phyloP scores from a whole-genome alignment of 2,113 vertebrate species.

The Sterrhoptilus dennistouni region DNA sequence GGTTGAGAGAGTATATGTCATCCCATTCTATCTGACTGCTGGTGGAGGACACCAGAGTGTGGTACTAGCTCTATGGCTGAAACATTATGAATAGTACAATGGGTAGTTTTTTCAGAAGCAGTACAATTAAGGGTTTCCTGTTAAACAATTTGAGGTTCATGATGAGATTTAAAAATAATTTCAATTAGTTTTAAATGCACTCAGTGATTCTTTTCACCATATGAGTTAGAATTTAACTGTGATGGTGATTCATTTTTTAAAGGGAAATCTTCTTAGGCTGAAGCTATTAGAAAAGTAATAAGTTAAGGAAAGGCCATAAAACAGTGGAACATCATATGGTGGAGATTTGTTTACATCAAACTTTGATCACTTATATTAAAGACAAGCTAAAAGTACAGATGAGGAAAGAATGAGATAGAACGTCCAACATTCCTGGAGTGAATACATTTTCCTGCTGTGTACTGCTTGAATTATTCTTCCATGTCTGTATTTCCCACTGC shows the following conservation, averaged over 20 bases:
- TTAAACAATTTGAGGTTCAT: neutral
- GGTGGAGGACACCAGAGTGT: neutral
- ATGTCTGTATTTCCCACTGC: neutral
- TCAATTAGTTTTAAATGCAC: neutral
- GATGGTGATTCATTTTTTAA: neutral
- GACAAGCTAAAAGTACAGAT: neutral
- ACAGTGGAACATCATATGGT: neutral
- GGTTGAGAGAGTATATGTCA: neutral
- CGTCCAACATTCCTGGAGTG: neutral
- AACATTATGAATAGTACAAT: neutral
- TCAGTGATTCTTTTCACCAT: neutral
- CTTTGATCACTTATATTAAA: neutral
- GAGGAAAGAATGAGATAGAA: neutral
- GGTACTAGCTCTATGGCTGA: neutral
- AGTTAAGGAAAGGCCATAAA: neutral
- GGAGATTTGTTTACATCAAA: neutral
- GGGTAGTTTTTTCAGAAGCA: neutral
- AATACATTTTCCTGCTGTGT: neutral
- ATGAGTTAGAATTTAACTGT: neutral
- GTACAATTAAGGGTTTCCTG: neutral
- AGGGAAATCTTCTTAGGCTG: neutral
- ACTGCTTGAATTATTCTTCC: neutral
- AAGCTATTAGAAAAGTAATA: neutral
- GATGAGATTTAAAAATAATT: neutral
- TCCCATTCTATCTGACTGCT: neutral